Evolutionary conservation across 2,113 vertebrate species (phyloP), one percentile per base, ranked within the genome.

Genomic region (Seriola rivoliana): DNA sequence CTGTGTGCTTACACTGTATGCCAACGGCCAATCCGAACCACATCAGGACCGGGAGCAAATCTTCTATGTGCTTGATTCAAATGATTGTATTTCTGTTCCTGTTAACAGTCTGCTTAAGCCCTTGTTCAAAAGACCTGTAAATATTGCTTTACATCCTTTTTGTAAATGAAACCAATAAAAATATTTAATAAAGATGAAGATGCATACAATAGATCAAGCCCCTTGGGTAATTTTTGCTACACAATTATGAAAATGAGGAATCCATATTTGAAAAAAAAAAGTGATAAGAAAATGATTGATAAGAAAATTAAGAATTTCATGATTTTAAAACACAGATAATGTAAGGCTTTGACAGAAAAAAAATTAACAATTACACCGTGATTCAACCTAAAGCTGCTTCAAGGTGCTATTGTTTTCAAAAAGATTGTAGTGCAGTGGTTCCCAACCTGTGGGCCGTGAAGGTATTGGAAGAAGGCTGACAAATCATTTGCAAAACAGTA

Each of bases 31-130:
- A 66, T 62, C 73, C 34, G n/a, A 74, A 79, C 69, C 66, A 75
- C 71, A 68, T 55, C 42, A 64, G 36, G 58, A 82, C 13, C 38
- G 78, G 55, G 73, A 81, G 82, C 21, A 46, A 81, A 42, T 79
- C 73, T 50, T 89, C 80, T 74, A 16, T 91, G 85, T 84, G 85
- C 85, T 88, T 64, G 29, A 74, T 93, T 87, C 54, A 90, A 88
- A 93, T 91, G 89, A 94, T 93, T 95, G 93, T 93, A 92, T 70
- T 90, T 91, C 23, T 90, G 84, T 94, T 92, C 59, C 80, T 65
- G 81, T 93, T 75, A 19, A 83, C 36, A 64, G 62, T 79, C 78
- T 71, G 89, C 90, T 93, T 80, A 84, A 78, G 74, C 81, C 73
- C 75, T 92, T 86, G 79, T 91, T 91, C 58, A 84, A 86, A 90